Evolutionary conservation across 2,888 invertebrate genomes (phyloP).

Genomic region (Acheta domesticus): DNA sequence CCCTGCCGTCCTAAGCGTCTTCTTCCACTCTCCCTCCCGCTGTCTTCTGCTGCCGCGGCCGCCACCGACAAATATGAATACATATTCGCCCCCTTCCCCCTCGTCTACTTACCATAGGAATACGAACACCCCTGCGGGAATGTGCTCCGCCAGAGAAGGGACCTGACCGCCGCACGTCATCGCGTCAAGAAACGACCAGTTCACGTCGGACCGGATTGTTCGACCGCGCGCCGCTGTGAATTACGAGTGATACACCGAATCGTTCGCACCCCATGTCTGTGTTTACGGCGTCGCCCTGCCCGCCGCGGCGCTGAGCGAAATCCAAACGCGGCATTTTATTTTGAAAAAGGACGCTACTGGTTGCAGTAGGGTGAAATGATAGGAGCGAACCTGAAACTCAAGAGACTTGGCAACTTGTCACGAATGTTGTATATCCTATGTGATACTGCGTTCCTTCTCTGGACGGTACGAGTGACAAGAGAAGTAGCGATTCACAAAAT

Average conservation of each 20-base stretch:
- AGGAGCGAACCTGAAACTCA: no score
- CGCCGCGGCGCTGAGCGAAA: not conserved
- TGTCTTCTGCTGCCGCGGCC: not conserved
- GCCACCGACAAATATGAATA: not conserved
- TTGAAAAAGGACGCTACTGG: no score
- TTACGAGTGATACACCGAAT: not conserved
- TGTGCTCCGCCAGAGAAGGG: not conserved
- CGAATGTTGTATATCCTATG: no score
- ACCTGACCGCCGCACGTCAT: not conserved
- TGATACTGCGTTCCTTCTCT: no score
- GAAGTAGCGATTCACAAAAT: no score
- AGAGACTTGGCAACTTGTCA: no score
- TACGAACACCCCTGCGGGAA: no score
- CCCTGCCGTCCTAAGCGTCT: not conserved
- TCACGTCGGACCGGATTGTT: not conserved
- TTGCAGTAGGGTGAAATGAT: no score
- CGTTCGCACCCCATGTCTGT: not conserved
- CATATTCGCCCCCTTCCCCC: not conserved
- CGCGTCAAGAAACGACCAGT: not conserved
- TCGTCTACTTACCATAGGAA: no score
- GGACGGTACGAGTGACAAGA: no score
- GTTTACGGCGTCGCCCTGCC: not conserved
- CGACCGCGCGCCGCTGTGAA: not conserved
- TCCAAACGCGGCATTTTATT: not conserved
- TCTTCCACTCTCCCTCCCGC: not conserved